phyloP scores from a whole-genome alignment of 2,888 invertebrate species.

The Pecten maximus region DNA sequence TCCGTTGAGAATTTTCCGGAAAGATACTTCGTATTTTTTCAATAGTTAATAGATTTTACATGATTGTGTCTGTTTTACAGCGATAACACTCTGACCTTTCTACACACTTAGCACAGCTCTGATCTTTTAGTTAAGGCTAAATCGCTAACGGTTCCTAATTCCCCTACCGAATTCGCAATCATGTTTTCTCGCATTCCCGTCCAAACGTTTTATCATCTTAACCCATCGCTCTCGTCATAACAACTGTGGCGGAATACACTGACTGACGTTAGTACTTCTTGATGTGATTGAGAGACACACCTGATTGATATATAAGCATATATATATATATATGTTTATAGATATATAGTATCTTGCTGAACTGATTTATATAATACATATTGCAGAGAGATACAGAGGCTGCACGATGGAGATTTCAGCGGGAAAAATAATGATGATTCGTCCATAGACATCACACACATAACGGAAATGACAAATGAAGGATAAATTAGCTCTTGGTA shows the following conservation, averaged over 20 bases:
- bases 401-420: conserved; percentile 30
- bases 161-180: conserved; percentile 9
- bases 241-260: not conserved
- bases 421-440: conserved; percentile 15
- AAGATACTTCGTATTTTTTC: not conserved
- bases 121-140: not conserved
- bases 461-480: conserved; percentile 23
- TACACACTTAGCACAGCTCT: not conserved
- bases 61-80: not conserved
- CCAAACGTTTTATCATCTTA: not conserved
- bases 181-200: conserved; percentile 15
- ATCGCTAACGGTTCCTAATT: not conserved
- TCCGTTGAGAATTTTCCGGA: not conserved
- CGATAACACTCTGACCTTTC: conserved; percentile 4
- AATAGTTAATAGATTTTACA: not conserved
- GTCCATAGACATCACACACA: not conserved
- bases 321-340: not conserved
- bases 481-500: conserved; percentile 9
- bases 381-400: not conserved
- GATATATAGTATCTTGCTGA: not conserved
- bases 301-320: not conserved
- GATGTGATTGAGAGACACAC: not conserved
- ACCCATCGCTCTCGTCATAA: not conserved
- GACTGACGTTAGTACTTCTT: not conserved
- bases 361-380: conserved; percentile 21